Percentiles rank a stretch among this genome's conserved stretches.
These are phyloP conservation scores for Sebastiscus tertius DNA, from an alignment of 2,797 vertebrate genomes.

Conservation along the genomic window DNA sequence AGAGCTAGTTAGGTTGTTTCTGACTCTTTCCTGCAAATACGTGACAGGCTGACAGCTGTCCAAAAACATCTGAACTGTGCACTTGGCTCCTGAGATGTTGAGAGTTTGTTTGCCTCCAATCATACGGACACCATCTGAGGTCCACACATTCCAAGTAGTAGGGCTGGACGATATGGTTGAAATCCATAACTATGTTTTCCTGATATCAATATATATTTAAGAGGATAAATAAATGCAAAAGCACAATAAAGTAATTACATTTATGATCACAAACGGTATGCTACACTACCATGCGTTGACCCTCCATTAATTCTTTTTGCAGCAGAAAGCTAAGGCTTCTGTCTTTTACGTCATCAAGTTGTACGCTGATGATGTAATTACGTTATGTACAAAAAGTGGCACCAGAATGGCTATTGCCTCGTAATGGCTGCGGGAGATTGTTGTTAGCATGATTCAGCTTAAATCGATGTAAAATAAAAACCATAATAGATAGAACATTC, in stretches of 20 bases:
- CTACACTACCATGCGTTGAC: neutral
- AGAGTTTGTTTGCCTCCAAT: neutral
- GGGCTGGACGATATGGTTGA: neutral
- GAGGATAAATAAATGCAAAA: neutral
- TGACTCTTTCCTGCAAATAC: constrained; percentile 3
- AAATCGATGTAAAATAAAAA: too few relatives aligned
- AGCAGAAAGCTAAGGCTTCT: too few relatives aligned
- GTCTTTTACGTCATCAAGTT: too few relatives aligned
- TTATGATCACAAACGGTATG: neutral
- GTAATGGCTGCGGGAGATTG: too few relatives aligned
- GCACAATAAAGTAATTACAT: neutral
- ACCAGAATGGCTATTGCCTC: too few relatives aligned
- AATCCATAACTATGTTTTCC: neutral
- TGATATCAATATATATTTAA: neutral
- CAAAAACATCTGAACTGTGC: constrained; percentile 18
- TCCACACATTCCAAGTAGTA: neutral
- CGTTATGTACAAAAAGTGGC: too few relatives aligned
- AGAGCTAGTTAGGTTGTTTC: constrained; percentile 28
- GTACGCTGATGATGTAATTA: fast-evolving
- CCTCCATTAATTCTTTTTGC: too few relatives aligned
- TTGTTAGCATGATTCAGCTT: too few relatives aligned
- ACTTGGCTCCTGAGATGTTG: constrained; percentile 1
- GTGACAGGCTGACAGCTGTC: constrained; percentile 26
- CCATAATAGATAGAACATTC: fast-evolving
- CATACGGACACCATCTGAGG: neutral